Conservation (phyloP, 2,888 invertebrate genomes). For the Ormyrus nitidulus region DNA sequence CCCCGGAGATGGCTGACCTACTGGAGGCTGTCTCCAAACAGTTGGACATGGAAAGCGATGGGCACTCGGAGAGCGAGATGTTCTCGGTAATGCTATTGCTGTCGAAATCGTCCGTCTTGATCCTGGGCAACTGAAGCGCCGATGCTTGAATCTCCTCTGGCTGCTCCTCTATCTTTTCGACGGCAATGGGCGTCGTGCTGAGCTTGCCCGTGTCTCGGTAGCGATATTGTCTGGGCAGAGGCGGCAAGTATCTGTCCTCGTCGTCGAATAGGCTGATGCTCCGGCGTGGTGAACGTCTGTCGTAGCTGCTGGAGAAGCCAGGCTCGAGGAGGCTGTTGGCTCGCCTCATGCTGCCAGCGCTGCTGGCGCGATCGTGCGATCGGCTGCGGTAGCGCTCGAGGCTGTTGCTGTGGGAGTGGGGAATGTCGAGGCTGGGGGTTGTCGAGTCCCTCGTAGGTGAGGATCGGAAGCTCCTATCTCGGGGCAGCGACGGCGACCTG, state of each 20-base stretch:
- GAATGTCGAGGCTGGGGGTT: neutral
- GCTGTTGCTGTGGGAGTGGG: neutral
- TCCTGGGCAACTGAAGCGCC: conserved; percentile 15
- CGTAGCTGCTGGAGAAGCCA: conserved; percentile 53
- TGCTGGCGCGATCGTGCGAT: conserved; percentile 41
- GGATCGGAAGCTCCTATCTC: conserved; percentile 62
- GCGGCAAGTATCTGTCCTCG: conserved; percentile 62
- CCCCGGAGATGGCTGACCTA: conserved; percentile 65
- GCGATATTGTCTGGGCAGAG: conserved; percentile 65
- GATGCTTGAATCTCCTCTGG: conserved; percentile 61
- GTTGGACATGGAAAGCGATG: conserved; percentile 37
- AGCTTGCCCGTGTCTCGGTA: conserved; percentile 64
- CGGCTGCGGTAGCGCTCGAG: conserved; percentile 43
- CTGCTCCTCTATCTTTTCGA: conserved; percentile 71
- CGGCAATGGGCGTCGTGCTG: conserved; percentile 59
- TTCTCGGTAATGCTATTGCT: conserved; percentile 11
- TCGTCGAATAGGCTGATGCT: conserved; percentile 71
- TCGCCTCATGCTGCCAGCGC: conserved; percentile 67
- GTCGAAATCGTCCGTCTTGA: no score
- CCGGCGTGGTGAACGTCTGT: conserved; percentile 63
- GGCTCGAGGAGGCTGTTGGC: conserved; percentile 67
- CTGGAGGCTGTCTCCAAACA: conserved; percentile 57
- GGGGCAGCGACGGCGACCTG: conserved; percentile 67
- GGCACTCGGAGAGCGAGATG: conserved; percentile 59
- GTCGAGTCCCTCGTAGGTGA: conserved; percentile 55